phyloP scores from a whole-genome alignment of 1,140 invertebrate species.

The Polyergus mexicanus region DNA sequence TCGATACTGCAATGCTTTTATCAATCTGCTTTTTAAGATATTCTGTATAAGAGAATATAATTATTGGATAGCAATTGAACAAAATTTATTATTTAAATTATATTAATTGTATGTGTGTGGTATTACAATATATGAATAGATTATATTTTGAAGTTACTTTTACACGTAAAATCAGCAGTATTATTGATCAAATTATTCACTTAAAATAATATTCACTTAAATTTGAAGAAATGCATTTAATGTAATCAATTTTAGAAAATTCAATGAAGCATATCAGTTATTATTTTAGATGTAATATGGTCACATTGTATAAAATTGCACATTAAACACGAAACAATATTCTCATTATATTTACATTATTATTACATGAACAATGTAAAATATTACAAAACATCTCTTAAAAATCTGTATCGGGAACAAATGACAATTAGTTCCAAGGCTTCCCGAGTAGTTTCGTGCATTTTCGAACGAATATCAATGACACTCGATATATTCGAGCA shows the following conservation, averaged over 20 bases:
- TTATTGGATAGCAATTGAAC: not conserved
- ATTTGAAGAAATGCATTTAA: not conserved
- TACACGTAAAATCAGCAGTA: not conserved
- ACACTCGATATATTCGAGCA: slow-evolving; percentile 44
- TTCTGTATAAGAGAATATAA: not conserved
- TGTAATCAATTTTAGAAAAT: not conserved
- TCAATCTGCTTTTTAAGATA: not conserved
- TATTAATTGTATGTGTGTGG: not conserved
- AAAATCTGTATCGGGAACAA: slow-evolving; percentile 19
- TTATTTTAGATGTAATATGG: not conserved
- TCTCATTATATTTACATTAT: slow-evolving; percentile 16
- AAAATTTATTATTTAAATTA: slow-evolving; percentile 19
- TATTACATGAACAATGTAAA: slow-evolving; percentile 5
- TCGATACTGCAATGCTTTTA: not conserved
- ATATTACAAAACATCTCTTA: slow-evolving; percentile 9
- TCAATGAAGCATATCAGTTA: not conserved
- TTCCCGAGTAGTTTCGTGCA: slow-evolving; percentile 26
- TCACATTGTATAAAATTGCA: not conserved
- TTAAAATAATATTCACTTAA: not conserved
- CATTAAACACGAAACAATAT: not conserved
- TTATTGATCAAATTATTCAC: slow-evolving; percentile 8
- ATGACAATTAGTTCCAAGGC: slow-evolving; percentile 37
- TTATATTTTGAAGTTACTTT: slow-evolving; percentile 20
- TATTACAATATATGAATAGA: not conserved
- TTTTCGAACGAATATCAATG: slow-evolving; percentile 40